Evolutionary conservation across 2,888 invertebrate genomes (phyloP), one percentile per base, ranked within the genome.

Genomic region (Tetragonisca angustula): DNA sequence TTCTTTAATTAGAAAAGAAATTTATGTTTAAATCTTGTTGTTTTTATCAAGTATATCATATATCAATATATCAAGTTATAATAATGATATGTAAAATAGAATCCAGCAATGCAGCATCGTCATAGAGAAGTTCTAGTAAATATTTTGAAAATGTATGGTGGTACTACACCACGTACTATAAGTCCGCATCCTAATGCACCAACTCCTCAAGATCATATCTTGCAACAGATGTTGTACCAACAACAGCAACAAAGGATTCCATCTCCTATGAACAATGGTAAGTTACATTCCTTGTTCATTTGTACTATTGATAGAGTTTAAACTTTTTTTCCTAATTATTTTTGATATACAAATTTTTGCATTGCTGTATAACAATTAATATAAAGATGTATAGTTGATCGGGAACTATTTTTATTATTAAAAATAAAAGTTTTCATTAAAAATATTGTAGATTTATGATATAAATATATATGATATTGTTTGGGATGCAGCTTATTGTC

Each of bases 81-180:
- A 81, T 71, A 49, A 24, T 52, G 62, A 24, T 61, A 32, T 85
- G 17, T n/a, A 72, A 36, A n/a, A 70, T 91, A 95, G 91, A 97
- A 97, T 94, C 97, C 97, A 3, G 97, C 96, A 21, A 95, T 97
- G 94, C 97, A 97, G 92, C 96, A 96, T 90, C 96, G 97, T 21
- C 97, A 97, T 91, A 96, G 97, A 61, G 97, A 97, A 90, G 95
- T 97, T 90, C 95, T 97, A 87, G 95, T 96, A 84, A 96, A 96
- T 84, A 97, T 97, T 79, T 94, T 97, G 81, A 96, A 96, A 91
- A 93, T 95, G 90, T 95, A 95, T 76, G 94, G 94, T 24, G 92
- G 92, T 36, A 93, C 95, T 36, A 92, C 94, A 15, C 92, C 94
- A 4, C 93, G 94, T 56, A 92, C 93, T 13, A 90, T 92, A 54